Evolutionary conservation across 1,140 invertebrate genomes (phyloP).

Genomic region (Atta colombica): DNA sequence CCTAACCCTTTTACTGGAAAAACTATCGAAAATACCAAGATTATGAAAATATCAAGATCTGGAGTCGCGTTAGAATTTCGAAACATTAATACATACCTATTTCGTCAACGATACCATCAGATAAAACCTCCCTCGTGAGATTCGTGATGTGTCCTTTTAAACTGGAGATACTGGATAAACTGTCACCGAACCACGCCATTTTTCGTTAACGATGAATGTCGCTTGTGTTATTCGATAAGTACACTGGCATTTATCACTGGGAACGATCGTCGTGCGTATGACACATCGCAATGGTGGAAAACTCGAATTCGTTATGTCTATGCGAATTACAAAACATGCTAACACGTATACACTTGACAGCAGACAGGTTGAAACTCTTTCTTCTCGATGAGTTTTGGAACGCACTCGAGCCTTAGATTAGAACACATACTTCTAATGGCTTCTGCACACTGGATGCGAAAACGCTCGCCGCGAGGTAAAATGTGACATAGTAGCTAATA

Average conservation of each 20-base stretch:
- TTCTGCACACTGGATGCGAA: too few species aligned
- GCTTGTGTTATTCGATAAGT: slow-evolving; percentile 10
- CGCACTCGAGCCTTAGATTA: neutral
- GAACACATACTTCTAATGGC: too few species aligned
- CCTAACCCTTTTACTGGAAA: slow-evolving; percentile 53
- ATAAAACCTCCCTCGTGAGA: slow-evolving; percentile 91
- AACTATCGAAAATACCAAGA: neutral
- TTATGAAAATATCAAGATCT: neutral
- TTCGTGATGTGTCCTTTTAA: slow-evolving; percentile 92
- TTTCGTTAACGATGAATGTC: slow-evolving; percentile 83
- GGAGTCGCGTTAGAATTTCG: neutral
- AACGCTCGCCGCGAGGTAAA: too few species aligned
- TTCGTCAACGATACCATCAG: slow-evolving; percentile 88
- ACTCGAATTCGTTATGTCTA: slow-evolving; percentile 33
- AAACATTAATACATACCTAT: slow-evolving; percentile 82
- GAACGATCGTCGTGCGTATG: slow-evolving; percentile 54
- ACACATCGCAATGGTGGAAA: slow-evolving; percentile 46
- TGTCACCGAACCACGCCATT: slow-evolving; percentile 93
- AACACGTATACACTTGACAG: slow-evolving; percentile 47
- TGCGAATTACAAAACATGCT: slow-evolving; percentile 67
- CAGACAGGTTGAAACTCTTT: neutral
- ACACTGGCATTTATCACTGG: slow-evolving; percentile 50
- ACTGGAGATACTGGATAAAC: slow-evolving; percentile 90
- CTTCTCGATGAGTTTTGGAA: neutral
- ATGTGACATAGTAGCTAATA: too few species aligned